Conservation (phyloP, 1,140 invertebrate genomes). For the Zaprionus lachaisei region DNA sequence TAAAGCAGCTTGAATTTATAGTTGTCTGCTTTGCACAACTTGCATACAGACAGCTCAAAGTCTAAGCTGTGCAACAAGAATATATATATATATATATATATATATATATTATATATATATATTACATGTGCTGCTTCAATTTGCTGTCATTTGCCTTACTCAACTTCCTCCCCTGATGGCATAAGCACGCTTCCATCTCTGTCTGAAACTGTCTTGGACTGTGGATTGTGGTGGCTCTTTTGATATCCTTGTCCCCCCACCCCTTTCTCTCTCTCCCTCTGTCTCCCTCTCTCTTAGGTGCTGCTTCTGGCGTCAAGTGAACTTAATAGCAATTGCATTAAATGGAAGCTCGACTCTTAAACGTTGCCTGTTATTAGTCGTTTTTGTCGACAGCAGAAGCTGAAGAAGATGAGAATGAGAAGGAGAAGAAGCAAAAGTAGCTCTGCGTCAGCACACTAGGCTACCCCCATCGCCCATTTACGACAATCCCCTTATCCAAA, state of each 20-base stretch:
- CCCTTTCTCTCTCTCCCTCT: constrained; percentile 46
- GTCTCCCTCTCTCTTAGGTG: background rate
- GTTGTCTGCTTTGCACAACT: too few relatives aligned
- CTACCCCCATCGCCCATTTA: constrained; percentile 20
- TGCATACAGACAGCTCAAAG: background rate
- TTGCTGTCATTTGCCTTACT: background rate
- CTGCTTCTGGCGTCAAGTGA: constrained; percentile 65
- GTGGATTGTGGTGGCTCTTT: background rate
- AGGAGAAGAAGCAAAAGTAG: background rate
- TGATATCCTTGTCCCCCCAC: background rate
- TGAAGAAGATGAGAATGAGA: background rate
- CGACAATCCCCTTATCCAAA: constrained; percentile 4
- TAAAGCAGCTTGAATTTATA: too few relatives aligned
- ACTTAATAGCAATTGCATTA: constrained; percentile 73
- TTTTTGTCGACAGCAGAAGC: constrained; percentile 34
- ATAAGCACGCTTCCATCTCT: background rate
- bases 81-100: background rate
- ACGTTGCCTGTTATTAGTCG: constrained; percentile 62
- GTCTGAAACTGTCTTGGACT: background rate
- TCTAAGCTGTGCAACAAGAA: background rate
- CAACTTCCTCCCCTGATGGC: background rate
- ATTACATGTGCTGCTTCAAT: background rate
- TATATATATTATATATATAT: background rate
- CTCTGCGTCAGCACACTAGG: background rate
- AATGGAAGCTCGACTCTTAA: constrained; percentile 56